Conservation (phyloP, 2,888 invertebrate species). For the Drosophila infuscata region DNA sequence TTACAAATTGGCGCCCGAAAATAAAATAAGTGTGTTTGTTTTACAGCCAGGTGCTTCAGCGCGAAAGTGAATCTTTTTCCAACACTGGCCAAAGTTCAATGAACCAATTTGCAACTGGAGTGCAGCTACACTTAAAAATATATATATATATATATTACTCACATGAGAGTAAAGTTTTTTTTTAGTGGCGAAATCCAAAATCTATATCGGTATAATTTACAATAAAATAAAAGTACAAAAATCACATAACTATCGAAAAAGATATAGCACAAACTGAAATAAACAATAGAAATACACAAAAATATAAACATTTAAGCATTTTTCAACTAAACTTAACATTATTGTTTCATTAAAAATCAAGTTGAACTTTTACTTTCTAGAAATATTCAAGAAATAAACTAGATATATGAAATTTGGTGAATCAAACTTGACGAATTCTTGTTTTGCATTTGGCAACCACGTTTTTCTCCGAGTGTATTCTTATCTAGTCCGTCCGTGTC, state of each 20-base stretch:
- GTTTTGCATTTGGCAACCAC: neutral
- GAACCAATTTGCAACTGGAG: slow-evolving; percentile 47
- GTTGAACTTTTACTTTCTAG: neutral
- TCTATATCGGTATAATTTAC: neutral
- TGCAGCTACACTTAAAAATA: neutral
- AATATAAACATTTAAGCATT: neutral
- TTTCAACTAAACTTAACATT: neutral
- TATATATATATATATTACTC: neutral
- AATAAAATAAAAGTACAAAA: neutral
- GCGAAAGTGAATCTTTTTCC: slow-evolving; percentile 48
- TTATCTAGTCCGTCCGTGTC: slow-evolving; percentile 52
- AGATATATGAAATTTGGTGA: neutral
- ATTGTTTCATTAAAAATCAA: neutral
- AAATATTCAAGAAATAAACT: neutral
- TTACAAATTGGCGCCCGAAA: slow-evolving; percentile 61
- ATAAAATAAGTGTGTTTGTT: slow-evolving; percentile 8
- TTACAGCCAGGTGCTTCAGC: slow-evolving; percentile 36
- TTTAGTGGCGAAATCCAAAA: neutral
- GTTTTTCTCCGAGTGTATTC: slow-evolving; percentile 1
- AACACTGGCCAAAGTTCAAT: slow-evolving; percentile 57
- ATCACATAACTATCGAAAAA: too few species aligned
- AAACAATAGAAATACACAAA: neutral
- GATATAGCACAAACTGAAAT: neutral
- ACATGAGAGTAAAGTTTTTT: neutral
- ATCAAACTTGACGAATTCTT: neutral